These are phyloP conservation scores for Eristalis tenax DNA, from an alignment of 2,888 invertebrate genomes.

Conservation along the genomic window DNA sequence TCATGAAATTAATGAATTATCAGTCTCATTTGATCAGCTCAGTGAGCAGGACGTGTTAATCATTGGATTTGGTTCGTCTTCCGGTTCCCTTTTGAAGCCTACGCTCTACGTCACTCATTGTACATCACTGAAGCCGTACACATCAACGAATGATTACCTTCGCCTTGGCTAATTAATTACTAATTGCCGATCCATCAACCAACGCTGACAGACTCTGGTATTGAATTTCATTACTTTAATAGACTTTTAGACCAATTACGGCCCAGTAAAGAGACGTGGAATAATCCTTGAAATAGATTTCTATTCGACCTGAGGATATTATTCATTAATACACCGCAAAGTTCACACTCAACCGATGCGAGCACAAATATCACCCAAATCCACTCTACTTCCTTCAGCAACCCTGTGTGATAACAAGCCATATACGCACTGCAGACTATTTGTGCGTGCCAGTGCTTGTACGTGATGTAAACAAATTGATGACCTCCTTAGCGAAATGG, in stretches of 20 bases:
- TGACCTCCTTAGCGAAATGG: not conserved
- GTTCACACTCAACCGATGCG: not conserved
- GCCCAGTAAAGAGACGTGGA: not conserved
- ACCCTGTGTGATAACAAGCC: not conserved
- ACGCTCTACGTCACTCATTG: too few relatives aligned
- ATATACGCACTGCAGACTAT: not conserved
- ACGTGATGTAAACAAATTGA: constrained; percentile 33
- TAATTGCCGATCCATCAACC: not conserved
- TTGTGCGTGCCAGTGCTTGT: not conserved
- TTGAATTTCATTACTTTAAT: constrained; percentile 23
- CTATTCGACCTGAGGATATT: not conserved
- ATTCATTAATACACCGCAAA: not conserved
- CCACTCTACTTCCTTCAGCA: not conserved
- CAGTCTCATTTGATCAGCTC: too few relatives aligned
- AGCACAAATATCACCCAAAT: not conserved
- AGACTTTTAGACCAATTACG: not conserved
- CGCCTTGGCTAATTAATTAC: not conserved
- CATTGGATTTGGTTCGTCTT: too few relatives aligned
- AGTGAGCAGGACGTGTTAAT: too few relatives aligned
- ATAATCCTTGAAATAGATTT: constrained; percentile 1
- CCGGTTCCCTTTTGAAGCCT: too few relatives aligned
- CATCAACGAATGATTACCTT: not conserved
- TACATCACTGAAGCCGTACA: too few relatives aligned
- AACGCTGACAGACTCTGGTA: not conserved
- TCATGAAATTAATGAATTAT: too few relatives aligned